Conservation (phyloP, 1,140 invertebrate species). For the Caenorhabditis briggsae region DNA sequence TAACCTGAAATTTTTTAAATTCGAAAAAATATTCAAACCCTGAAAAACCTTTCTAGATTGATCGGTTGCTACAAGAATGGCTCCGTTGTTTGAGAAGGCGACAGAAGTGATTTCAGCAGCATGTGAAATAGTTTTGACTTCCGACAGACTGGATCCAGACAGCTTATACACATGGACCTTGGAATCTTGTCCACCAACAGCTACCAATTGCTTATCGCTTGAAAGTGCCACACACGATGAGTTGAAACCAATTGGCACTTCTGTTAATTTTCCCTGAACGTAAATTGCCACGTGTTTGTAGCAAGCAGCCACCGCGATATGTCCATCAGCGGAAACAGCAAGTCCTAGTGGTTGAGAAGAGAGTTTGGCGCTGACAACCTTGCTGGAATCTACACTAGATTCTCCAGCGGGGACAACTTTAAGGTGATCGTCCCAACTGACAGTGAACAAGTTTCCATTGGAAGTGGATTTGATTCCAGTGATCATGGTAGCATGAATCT, state of each 20-base stretch:
- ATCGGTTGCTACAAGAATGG: conserved; percentile 90
- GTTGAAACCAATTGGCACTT: conserved; percentile 85
- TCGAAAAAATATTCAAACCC: not conserved
- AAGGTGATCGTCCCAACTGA: conserved; percentile 75
- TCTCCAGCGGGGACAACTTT: conserved; percentile 69
- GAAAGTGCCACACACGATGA: conserved; percentile 86
- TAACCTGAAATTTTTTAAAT: conserved; percentile 66
- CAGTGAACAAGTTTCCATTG: conserved; percentile 78
- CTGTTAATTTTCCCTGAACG: conserved; percentile 5
- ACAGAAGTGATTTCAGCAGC: conserved; percentile 89
- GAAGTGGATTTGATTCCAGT: conserved; percentile 39
- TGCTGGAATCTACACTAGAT: conserved; percentile 17
- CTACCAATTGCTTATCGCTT: conserved; percentile 82
- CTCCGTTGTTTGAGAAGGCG: conserved; percentile 89
- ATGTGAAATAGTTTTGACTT: conserved; percentile 82
- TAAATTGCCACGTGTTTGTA: conserved; percentile 86
- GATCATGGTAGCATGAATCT: conserved; percentile 26
- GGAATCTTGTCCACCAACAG: conserved; percentile 85
- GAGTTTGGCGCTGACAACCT: conserved; percentile 82
- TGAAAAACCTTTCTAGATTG: conserved; percentile 86
- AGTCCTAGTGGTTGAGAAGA: conserved; percentile 91
- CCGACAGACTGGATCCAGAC: conserved; percentile 81
- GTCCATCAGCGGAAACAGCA: conserved; percentile 81
- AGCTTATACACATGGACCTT: conserved; percentile 89
- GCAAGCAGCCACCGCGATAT: conserved; percentile 84